Conservation (phyloP, 37 sponge, comb jelly and placozoan genomes). For the Ianthella basta region DNA sequence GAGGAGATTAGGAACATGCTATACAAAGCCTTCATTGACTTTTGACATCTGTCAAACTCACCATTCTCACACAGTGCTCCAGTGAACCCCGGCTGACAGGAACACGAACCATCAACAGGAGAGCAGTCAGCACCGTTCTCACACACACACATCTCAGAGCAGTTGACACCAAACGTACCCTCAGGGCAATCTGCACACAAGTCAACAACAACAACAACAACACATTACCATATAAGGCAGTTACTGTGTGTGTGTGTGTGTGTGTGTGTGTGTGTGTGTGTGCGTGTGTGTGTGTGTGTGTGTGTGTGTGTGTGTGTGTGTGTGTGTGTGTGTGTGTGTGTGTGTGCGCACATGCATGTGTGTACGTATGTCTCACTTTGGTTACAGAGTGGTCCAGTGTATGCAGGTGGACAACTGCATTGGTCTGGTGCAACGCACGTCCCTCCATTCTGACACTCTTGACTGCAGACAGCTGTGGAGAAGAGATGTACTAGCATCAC, state of each 20-base stretch:
- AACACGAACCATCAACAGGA: neutral
- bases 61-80: too few species aligned
- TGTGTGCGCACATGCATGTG: slow-evolving; percentile 26
- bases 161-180: slow-evolving; percentile 16
- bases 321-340: slow-evolving; percentile 52
- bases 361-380: slow-evolving; percentile 9
- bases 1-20: too few species aligned
- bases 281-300: slow-evolving; percentile 35
- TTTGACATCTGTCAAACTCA: too few species aligned
- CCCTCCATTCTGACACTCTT: slow-evolving; percentile 21
- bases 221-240: too few species aligned
- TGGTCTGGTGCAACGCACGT: neutral
- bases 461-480: neutral
- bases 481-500: neutral
- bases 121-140: too few species aligned
- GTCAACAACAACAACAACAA: neutral
- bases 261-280: slow-evolving; percentile 37
- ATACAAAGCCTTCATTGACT: too few species aligned
- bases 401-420: neutral
- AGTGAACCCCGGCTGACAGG: too few species aligned
- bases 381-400: slow-evolving; percentile 4
- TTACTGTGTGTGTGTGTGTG: slow-evolving; percentile 15
- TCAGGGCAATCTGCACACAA: neutral
- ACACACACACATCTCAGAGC: slow-evolving; percentile 9
- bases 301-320: slow-evolving; percentile 29